Percentiles rank a stretch among this genome's conserved stretches.
phyloP scores from a whole-genome alignment of 2,113 vertebrate species.

The Athene noctua region DNA sequence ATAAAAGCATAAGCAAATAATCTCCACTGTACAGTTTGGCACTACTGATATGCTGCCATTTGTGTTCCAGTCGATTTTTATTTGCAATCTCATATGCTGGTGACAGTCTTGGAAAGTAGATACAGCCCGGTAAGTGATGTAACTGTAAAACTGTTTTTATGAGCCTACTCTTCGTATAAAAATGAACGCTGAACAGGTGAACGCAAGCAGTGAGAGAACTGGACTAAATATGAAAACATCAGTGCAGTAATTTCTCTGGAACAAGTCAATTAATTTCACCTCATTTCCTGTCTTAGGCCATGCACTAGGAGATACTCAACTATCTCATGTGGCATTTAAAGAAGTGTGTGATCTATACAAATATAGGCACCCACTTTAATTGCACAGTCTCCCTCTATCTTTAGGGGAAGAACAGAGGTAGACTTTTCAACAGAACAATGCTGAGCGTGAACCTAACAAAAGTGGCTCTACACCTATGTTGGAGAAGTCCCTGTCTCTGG shows the following conservation, averaged over 20 bases:
- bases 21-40: neutral
- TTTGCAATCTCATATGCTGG: neutral
- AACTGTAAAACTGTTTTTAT: neutral
- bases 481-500: neutral
- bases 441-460: neutral
- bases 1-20: conserved; percentile 39
- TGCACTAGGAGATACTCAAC: neutral
- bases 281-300: neutral
- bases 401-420: neutral
- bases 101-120: neutral
- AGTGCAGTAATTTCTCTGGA: neutral
- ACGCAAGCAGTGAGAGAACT: neutral
- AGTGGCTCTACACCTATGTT: neutral
- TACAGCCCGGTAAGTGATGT: neutral
- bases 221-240: conserved; percentile 1
- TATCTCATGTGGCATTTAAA: neutral
- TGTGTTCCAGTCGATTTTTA: neutral
- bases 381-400: neutral
- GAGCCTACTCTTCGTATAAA: neutral
- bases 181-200: conserved; percentile 1
- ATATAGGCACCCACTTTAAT: neutral
- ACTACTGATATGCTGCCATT: neutral
- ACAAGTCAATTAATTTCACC: neutral
- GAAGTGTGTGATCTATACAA: neutral
- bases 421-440: neutral